Evolutionary conservation across 2,113 vertebrate species (phyloP), one percentile per base, ranked within the genome.

Genomic region (Dipodomys stephensi): DNA sequence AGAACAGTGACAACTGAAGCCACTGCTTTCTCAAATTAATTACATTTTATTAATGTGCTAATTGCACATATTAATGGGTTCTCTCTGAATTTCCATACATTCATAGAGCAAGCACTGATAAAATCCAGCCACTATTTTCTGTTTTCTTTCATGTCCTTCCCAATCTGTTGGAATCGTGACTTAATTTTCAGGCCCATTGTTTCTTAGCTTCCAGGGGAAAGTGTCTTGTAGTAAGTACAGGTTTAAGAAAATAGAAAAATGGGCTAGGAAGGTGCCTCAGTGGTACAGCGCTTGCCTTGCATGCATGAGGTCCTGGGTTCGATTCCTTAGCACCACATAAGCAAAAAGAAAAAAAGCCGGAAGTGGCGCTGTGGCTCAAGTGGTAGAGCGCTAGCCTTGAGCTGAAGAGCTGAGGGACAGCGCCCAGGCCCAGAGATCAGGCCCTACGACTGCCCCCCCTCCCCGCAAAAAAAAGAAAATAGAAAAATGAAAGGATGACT

Each of bases 241-340:
- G 53, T n/a, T 73, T 93, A 94, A 93, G 78, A 87, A 95, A 90
- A 82, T 6, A 86, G 23, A 90, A 62, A 49, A 53, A 83, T 49
- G 78, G 39, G 39, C 39, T 39, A 39, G 39, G 39, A 39, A 39
- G 39, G 39, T 39, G 39, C 4, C 39, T 39, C 5, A 39, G 39
- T 39, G 39, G 39, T 39, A 39, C 39, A 39, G 39, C 39, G 39
- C 39, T 39, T 39, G 39, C 39, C 39, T 39, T 39, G 39, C 39
- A 39, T 39, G 39, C 39, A 39, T 39, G 39, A 39, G 39, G 39
- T 3, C 39, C 39, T 39, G 39, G 39, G 39, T 39, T 6, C 5
- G 39, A 39, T 39, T 39, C 5, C 4, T 39, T 5, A 39, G 39
- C 5, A 1, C 39, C 5, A 39, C 39, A 39, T 39, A 39, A 39